Conservation (phyloP, 2,113 vertebrate genomes). For the Dasypus novemcinctus region DNA sequence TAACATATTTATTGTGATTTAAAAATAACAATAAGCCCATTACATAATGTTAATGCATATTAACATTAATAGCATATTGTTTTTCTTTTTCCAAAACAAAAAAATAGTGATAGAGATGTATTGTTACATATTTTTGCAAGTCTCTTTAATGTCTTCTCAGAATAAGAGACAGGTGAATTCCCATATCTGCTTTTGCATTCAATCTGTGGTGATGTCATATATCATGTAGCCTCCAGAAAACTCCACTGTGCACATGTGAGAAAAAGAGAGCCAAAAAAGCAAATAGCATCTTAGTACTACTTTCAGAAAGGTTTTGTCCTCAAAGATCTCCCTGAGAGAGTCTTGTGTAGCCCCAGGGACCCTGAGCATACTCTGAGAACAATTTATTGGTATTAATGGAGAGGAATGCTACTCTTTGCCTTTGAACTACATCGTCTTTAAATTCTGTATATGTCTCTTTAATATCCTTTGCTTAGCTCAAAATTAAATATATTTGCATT, state of each 20-base stretch:
- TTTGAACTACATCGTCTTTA: neutral
- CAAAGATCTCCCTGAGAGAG: neutral
- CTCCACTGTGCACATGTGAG: neutral
- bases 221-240: neutral
- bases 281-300: neutral
- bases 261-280: neutral
- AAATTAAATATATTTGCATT: neutral
- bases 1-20: neutral
- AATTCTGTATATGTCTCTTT: neutral
- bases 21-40: neutral
- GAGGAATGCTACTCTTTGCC: neutral
- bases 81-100: neutral
- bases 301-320: neutral
- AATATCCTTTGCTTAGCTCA: neutral
- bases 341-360: neutral
- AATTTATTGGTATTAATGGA: neutral
- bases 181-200: neutral
- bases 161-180: neutral
- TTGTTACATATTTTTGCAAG: neutral
- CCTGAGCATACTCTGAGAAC: neutral
- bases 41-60: neutral
- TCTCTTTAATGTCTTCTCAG: neutral
- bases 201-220: neutral
- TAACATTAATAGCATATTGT: neutral
- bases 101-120: neutral